phyloP scores from a whole-genome alignment of 1,140 invertebrate species.

The Leptonema lineaticorne region DNA sequence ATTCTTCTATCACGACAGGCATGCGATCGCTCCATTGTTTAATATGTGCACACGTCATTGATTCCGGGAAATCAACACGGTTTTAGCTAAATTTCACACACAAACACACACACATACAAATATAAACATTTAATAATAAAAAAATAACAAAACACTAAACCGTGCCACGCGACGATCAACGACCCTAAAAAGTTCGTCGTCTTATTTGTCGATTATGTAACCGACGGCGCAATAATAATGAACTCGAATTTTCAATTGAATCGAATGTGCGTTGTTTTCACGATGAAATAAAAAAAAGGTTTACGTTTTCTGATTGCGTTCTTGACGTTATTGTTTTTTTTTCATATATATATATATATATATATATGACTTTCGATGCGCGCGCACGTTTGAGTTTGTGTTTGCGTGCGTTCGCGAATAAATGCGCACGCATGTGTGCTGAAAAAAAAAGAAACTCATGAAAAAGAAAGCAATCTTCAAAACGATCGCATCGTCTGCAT shows the following conservation, averaged over 20 bases:
- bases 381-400: not conserved
- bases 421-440: not conserved
- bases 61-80: conserved; percentile 10
- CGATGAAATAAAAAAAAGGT: not conserved
- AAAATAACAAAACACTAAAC: conserved; percentile 1
- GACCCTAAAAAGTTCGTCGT: conserved; percentile 15
- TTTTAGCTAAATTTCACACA: not conserved
- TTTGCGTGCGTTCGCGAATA: not conserved
- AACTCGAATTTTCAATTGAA: not conserved
- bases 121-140: no score
- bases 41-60: not conserved
- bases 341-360: no score
- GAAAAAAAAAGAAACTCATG: not conserved
- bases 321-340: no score
- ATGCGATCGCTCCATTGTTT: conserved; percentile 11
- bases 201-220: conserved; percentile 6
- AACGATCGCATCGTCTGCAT: not conserved
- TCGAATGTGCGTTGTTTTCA: not conserved
- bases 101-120: no score
- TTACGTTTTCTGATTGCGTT: not conserved
- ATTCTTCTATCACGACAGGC: not conserved
- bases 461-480: conserved; percentile 15
- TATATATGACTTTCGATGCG: no score
- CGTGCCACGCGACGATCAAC: conserved; percentile 14
- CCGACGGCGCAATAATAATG: not conserved